A percentile compares a stretch with the other conserved stretches of the same genome.
phyloP scores from a whole-genome alignment of 2,113 vertebrate species.

The Anguilla rostrata region DNA sequence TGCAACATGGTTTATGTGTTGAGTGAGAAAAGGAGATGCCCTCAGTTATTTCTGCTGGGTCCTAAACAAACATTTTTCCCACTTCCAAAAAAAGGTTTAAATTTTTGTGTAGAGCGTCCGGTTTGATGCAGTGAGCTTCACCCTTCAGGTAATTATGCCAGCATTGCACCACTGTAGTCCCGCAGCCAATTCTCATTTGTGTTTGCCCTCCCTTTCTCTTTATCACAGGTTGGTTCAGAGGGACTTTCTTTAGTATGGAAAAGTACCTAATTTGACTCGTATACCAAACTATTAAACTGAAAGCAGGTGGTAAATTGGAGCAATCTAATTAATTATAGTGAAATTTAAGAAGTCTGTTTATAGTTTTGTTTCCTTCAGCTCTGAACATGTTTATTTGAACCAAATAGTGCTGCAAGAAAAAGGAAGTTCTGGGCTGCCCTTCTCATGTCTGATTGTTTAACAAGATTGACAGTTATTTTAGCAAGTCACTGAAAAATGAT shows the following conservation, averaged over 20 bases:
- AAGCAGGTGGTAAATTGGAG: not conserved
- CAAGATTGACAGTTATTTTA: not conserved
- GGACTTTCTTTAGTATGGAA: not conserved
- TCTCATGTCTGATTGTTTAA: not conserved
- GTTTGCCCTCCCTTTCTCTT: not conserved
- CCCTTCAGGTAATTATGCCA: not conserved
- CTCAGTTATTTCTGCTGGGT: constrained; percentile 29
- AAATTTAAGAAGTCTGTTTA: not conserved
- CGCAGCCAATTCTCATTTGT: too few relatives aligned
- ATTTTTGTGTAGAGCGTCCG: not conserved
- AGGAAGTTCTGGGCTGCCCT: constrained; percentile 10
- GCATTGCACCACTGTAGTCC: not conserved
- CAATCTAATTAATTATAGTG: not conserved
- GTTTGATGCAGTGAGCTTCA: not conserved
- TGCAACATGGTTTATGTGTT: constrained; percentile 25
- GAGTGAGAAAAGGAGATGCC: constrained; percentile 22
- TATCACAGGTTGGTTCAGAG: not conserved
- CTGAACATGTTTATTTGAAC: not conserved
- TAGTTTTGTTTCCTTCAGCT: not conserved
- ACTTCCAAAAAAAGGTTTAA: not conserved
- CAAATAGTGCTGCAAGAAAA: not conserved
- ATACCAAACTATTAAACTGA: not conserved
- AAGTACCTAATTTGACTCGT: not conserved
- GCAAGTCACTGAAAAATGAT: not conserved
- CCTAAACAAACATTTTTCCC: constrained; percentile 20